Conservation (phyloP, 2,113 vertebrate species). For the Ammodytes marinus region DNA sequence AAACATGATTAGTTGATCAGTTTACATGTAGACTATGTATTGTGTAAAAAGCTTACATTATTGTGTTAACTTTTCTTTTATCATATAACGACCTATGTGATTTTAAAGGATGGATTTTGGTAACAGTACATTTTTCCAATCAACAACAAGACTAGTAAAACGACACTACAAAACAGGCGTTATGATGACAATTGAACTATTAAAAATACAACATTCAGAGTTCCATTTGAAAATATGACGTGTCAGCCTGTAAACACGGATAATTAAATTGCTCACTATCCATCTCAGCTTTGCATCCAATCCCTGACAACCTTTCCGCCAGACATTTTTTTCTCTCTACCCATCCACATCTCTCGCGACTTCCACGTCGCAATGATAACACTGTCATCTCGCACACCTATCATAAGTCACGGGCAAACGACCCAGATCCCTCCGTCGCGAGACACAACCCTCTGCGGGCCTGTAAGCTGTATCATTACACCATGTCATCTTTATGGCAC, state of each 20-base stretch:
- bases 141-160: not conserved
- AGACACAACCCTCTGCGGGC: conserved; percentile 78
- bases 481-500: conserved; percentile 82
- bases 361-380: conserved; percentile 71
- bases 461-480: conserved; percentile 84
- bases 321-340: conserved; percentile 20
- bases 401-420: conserved; percentile 81
- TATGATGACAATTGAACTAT: not conserved
- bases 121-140: not conserved
- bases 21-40: conserved; percentile 18
- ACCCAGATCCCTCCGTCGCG: conserved; percentile 70
- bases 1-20: conserved; percentile 44
- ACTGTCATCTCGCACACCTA: conserved; percentile 76
- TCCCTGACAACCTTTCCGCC: conserved; percentile 61
- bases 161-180: not conserved
- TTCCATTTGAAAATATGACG: conserved; percentile 23
- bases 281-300: conserved; percentile 42
- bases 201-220: conserved; percentile 3
- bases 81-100: not conserved
- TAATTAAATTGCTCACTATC: conserved; percentile 49
- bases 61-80: not conserved
- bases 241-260: conserved; percentile 41
- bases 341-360: conserved; percentile 56
- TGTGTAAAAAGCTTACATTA: conserved; percentile 23
- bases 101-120: not conserved